Evolutionary conservation across 2,113 vertebrate species (phyloP).

Genomic region (Trochalopteron elliotii): DNA sequence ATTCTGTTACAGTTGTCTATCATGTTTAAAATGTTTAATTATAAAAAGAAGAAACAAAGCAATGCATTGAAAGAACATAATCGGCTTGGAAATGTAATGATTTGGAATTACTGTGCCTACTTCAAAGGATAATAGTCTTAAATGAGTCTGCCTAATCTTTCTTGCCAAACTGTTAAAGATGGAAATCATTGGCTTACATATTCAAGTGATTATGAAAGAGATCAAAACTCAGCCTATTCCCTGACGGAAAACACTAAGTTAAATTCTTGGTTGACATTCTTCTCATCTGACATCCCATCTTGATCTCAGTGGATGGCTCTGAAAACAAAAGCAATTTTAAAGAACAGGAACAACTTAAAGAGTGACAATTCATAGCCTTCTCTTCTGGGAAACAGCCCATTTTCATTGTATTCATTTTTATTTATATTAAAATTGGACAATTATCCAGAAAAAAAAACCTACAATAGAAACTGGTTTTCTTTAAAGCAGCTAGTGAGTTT

Average conservation of each 20-base stretch:
- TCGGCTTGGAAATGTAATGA: neutral
- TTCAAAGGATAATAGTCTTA: slow-evolving; percentile 36
- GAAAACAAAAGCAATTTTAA: slow-evolving; percentile 7
- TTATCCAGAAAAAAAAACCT: neutral
- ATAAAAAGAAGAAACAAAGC: neutral
- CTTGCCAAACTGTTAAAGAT: slow-evolving; percentile 12
- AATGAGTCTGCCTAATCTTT: slow-evolving; percentile 7
- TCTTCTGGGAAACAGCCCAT: neutral
- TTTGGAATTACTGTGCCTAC: neutral
- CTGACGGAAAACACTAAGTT: neutral
- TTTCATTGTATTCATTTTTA: neutral
- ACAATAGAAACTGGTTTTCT: neutral
- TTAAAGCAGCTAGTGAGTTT: neutral
- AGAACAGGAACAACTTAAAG: neutral
- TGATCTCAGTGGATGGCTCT: neutral
- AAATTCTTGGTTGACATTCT: neutral
- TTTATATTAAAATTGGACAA: neutral
- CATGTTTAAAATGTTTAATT: neutral
- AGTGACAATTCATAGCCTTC: neutral
- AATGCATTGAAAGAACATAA: neutral
- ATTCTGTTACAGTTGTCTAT: neutral
- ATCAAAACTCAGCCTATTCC: slow-evolving; percentile 4
- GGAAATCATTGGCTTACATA: slow-evolving; percentile 32
- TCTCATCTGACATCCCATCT: slow-evolving; percentile 21
- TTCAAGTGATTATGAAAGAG: slow-evolving; percentile 24